Evolutionary conservation across 2,797 vertebrate species (phyloP), one percentile per base, ranked within the genome.

Genomic region (Lagothrix lagotricha): DNA sequence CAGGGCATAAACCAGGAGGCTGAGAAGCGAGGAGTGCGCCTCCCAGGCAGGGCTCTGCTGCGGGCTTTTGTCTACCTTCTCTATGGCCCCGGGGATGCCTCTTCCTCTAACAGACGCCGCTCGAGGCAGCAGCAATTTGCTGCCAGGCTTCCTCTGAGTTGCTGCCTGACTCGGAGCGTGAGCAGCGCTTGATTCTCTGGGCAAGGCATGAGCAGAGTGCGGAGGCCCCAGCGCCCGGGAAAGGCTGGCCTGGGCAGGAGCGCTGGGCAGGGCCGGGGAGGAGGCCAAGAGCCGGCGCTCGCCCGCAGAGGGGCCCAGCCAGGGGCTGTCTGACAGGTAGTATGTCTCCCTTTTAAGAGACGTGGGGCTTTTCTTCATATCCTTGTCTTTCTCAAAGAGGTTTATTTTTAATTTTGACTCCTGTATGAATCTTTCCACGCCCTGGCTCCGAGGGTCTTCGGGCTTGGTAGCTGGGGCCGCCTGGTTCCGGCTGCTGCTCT

Each of bases 271-370:
- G 76, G 50, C 67, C 0, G 0, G 33, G 24, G 64, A 70, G 2
- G 72, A 46, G 15, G 73, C 39, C 1, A 11, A 72, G 24, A 33
- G 10, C 48, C 1, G 61, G 67, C 26, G 19, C 72, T 46, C 8
- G 0, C 12, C 46, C 0, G 17, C 22, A 11, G 22, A 0, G 6
- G 48, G 72, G 84, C 33, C 75, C 36, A 3, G 2, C n/a, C 54
- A 7, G 30, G 99, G 99, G 96, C 99, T 99, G 15, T 99, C 99
- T 96, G 98, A 97, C 72, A 99, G 98, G 52, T 98, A 99, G 98
- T 99, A 99, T 0, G 99, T 99, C 97, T 99, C 99, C 52, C 99
- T 98, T 96, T 99, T 99, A 84, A 99, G 97, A 0, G 97, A 92
- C 17, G 54, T 91, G 12, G 99, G 99, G 88, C 98, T 99, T 90